Evolutionary conservation across 1,140 invertebrate genomes (phyloP).

Genomic region (Conus betulinus): DNA sequence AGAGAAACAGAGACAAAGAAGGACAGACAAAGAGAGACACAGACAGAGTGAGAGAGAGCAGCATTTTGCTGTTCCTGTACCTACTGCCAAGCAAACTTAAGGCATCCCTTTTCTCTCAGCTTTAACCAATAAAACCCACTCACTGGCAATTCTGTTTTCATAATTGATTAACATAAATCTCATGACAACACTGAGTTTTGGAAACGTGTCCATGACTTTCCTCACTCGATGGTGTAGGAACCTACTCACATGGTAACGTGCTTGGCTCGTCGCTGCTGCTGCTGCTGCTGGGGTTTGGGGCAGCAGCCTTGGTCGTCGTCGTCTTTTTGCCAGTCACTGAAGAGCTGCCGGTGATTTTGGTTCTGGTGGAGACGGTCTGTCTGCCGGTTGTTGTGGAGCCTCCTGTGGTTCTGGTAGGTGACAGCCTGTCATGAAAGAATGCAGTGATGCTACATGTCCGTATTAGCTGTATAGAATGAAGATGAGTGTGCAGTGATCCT

Average conservation of each 20-base stretch:
- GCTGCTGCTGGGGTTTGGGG: conserved; percentile 17
- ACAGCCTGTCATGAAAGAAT: background rate
- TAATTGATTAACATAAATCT: too few species aligned
- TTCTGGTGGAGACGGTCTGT: background rate
- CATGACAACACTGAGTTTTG: too few species aligned
- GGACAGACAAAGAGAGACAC: too few species aligned
- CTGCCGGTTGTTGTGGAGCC: background rate
- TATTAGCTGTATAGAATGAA: background rate
- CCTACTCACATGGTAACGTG: conserved; percentile 26
- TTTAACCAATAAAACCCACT: too few species aligned
- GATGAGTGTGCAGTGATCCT: background rate
- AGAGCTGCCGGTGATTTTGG: background rate
- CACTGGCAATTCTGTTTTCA: too few species aligned
- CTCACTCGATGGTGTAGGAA: too few species aligned
- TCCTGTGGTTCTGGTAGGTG: background rate
- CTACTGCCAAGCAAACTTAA: too few species aligned
- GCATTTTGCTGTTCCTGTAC: too few species aligned
- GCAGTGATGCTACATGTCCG: background rate
- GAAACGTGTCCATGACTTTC: too few species aligned
- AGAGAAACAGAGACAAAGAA: too few species aligned
- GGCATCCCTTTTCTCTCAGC: too few species aligned
- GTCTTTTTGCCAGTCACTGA: background rate
- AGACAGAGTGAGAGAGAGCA: too few species aligned
- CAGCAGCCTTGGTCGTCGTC: background rate
- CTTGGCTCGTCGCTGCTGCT: conserved; percentile 31